Conservation (phyloP, 2,113 vertebrate species). For the Gopherus flavomarginatus region DNA sequence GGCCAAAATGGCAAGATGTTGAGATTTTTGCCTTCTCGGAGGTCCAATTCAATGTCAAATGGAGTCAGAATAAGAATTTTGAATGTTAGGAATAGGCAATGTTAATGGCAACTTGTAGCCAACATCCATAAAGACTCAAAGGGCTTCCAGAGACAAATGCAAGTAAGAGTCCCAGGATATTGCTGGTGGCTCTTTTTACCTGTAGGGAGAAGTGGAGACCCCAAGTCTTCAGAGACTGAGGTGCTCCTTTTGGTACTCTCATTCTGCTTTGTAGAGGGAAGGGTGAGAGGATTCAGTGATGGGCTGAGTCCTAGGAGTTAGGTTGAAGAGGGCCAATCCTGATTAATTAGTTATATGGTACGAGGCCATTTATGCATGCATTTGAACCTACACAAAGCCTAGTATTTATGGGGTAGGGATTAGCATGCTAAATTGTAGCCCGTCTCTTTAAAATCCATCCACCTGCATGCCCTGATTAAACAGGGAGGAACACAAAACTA, state of each 20-base stretch:
- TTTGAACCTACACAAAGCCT: neutral
- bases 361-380: neutral
- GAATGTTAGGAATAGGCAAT: neutral
- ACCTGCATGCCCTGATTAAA: neutral
- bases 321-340: neutral
- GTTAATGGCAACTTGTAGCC: neutral
- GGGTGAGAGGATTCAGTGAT: neutral
- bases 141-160: too few species aligned
- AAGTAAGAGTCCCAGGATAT: neutral
- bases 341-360: neutral
- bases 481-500: neutral
- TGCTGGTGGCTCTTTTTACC: neutral
- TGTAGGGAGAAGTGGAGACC: neutral
- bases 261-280: neutral
- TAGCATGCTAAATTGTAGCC: neutral
- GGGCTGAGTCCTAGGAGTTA: neutral
- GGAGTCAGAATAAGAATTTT: neutral
- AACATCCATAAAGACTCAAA: neutral
- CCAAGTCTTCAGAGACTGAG: neutral
- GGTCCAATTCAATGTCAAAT: neutral
- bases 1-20: neutral
- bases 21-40: neutral
- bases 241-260: neutral
- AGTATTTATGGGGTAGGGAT: neutral
- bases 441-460: accelerated